Base-by-base conservation (phyloP, 2,888 invertebrate species). In the Macrostomum cliftonense region DNA sequence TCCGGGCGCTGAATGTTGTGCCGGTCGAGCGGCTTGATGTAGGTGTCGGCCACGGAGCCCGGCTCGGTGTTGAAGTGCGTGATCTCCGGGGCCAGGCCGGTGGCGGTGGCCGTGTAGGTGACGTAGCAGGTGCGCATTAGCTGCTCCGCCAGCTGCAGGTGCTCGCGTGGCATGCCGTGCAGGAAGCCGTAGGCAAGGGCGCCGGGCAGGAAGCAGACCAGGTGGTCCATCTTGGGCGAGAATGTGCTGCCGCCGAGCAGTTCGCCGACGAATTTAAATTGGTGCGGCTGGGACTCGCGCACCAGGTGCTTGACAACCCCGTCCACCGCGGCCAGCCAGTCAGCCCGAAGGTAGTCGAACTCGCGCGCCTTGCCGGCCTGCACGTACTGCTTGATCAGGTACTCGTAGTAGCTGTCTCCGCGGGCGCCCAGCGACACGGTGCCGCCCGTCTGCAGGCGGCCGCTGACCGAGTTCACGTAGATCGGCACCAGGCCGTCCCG, bases 351-450 rank as follows among this genome's bases (percentile, higher is more conserved):
- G 69, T 88, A 67, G 16, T 65, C 61, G 69, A 88, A 67, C 17
- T 65, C 61, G 42, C 70, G 64, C 9, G 61, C 67, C 57, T 84
- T 85, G 16, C 91, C 93, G 2, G 89, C 89, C 73, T 97, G 95
- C 48, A 97, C 72, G 91, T 93, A 97, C 65, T 95, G 93, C 21
- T 99, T 99, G 2, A 97, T 74, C 53, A 97, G 75, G 71, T 97
- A 97, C 70, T 97, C 97, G 67, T 99, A 97, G 71, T 97, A 99
- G 61, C 88, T 89, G 70, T 97, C 97, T 0, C 89, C 91, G 39
- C 95, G 75, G 0, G 95, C 95, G 0, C 97, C 97, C 13, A 97
- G 74, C 0, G 95, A 95, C 51, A 97, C 85, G 1, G 89, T 87
- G 1, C 86, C 80, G 59, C 82, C 81, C n/a, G 79, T 79, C 43